Evolutionary conservation across 2,113 vertebrate species (phyloP), one percentile per base, ranked within the genome.

Genomic region (Pterocles burchelli): DNA sequence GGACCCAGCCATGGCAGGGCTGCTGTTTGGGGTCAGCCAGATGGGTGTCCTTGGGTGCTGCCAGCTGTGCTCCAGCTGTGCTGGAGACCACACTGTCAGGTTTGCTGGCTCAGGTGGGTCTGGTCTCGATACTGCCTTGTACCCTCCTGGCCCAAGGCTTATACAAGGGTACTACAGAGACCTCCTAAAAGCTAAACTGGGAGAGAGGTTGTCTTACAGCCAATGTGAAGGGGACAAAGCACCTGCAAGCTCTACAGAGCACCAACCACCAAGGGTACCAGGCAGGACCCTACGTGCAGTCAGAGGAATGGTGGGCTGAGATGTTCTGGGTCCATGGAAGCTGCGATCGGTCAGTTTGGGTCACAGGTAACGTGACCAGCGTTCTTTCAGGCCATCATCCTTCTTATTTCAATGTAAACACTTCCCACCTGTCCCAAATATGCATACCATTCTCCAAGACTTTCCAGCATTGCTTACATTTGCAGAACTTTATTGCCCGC

Each of bases 331-430:
- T 36, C 65, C 48, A 17, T 0, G 4, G 63, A 73, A 73, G 43
- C 45, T 65, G n/a, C 2, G 20, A 59, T 54, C 76, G 97, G 98
- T 98, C 98, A 98, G 55, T 90, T 97, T 98, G 97, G 98, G 98
- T 98, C 98, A 98, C 97, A 96, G 98, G 98, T 97, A 97, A 98
- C 29, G 85, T 97, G 97, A 97, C 97, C 96, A 97, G 91, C 34
- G 43, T 96, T 98, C 94, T 96, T 75, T 90, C 94, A 92, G 96
- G 96, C 96, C 97, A 97, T 94, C 94, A 73, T 74, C 95, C 94
- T 96, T 98, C 97, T 98, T 97, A 97, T 98, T 99, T 98, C 97
- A 98, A 97, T 97, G 98, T 99, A 99, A 99, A 99, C 99, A 99
- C 96, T 97, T 96, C 97, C 98, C 99, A 99, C 98, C 99, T 99